These are phyloP conservation scores for Herpetotheres cachinnans DNA, from an alignment of 2,113 vertebrate species.

Conservation along the genomic window DNA sequence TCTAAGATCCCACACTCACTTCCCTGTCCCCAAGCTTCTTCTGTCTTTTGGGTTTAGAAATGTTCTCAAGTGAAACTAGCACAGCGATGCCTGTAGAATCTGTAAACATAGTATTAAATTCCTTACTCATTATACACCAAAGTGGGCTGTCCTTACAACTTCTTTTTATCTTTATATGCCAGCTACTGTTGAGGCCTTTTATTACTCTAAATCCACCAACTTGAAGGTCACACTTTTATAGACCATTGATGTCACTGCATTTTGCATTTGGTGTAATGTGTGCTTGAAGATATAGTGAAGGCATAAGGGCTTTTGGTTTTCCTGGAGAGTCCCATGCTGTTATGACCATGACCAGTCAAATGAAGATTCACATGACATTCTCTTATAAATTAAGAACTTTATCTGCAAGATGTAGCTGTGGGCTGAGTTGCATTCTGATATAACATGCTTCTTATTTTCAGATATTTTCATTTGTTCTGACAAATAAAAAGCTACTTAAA, in stretches of 20 bases:
- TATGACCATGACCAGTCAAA: slow-evolving; percentile 44
- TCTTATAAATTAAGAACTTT: slow-evolving; percentile 49
- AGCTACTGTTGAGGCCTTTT: slow-evolving; percentile 70
- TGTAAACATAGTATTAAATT: slow-evolving; percentile 44
- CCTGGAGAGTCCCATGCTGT: slow-evolving; percentile 44
- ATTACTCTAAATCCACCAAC: slow-evolving; percentile 73
- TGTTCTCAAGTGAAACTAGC: not conserved
- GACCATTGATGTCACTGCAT: slow-evolving; percentile 73
- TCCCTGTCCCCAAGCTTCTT: not conserved
- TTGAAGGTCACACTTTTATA: slow-evolving; percentile 76
- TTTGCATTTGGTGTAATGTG: slow-evolving; percentile 62
- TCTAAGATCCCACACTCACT: not conserved
- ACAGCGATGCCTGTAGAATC: not conserved
- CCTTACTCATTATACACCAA: slow-evolving; percentile 33
- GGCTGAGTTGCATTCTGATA: slow-evolving; percentile 56
- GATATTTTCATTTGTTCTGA: slow-evolving; percentile 34
- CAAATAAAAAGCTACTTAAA: not conserved
- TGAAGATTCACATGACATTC: slow-evolving; percentile 47
- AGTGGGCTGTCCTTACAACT: slow-evolving; percentile 63
- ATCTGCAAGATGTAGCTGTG: slow-evolving; percentile 10
- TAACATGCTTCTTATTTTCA: slow-evolving; percentile 20
- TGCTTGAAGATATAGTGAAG: slow-evolving; percentile 53
- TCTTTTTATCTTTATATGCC: slow-evolving; percentile 67
- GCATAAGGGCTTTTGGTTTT: slow-evolving; percentile 70
- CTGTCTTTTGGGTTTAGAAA: not conserved